Evolutionary conservation across 2,888 invertebrate species (phyloP), one percentile per base, ranked within the genome.

Genomic region (Pristionchus arcanus): DNA sequence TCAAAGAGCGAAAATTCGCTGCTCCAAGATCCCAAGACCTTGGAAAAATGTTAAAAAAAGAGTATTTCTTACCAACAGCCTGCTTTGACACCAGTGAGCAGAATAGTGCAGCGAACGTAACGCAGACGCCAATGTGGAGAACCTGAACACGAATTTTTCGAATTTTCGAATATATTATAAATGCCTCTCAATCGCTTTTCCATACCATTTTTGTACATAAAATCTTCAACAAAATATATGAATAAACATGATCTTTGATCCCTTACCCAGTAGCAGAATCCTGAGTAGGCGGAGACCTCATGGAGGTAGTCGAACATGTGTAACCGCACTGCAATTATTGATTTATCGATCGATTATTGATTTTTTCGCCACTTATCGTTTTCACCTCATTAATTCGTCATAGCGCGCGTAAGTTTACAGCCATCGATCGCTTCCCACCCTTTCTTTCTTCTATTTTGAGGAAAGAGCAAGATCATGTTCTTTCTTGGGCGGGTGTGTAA

Each of bases 61-160:
- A 13, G 15, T 49, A 42, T 55, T 55, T 11, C 59, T 59, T 25
- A 28, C 68, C n/a, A 68, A 68, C n/a, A 28, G 98, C 98, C 96
- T 99, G 98, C 21, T 98, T 98, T 21, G 98, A 98, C 86, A 99
- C 97, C 87, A 98, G 97, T 95, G 98, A 98, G n/a, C 98, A 98
- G 96, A 99, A 98, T 3, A 98, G 98, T 49, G 98, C 97, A 34
- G 98, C 98, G 96, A 98, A 98, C 90, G 98, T 96, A 91, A 98
- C 97, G 91, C 99, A 96, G 93, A 98, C 97, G 2, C 98, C 97
- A 0, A 98, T 98, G 91, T 98, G 96, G 2, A 97, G 97, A 63
- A 98, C 81, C 81, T 81, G 81, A 49, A 81, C 4, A n/a, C 31
- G 34, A 59, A 21, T 59, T 21, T 25, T 59, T 13, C 59, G 59